phyloP scores from a whole-genome alignment of 2,113 vertebrate species.

The Naja naja region DNA sequence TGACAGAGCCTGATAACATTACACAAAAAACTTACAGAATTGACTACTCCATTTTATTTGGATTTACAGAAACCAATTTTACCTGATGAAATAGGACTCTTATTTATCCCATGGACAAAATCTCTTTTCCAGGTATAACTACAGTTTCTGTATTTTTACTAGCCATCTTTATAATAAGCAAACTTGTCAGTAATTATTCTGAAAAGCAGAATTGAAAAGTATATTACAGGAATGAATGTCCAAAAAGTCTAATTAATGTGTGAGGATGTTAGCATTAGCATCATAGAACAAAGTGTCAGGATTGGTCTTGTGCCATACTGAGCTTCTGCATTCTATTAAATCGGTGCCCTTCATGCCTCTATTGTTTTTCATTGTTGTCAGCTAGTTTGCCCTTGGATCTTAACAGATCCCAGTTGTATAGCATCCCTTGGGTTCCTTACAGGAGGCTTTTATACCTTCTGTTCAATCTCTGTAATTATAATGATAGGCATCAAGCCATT shows the following conservation, averaged over 20 bases:
- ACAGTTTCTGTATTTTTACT: neutral
- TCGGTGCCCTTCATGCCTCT: neutral
- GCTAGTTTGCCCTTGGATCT: conserved; percentile 8
- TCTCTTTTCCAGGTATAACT: neutral
- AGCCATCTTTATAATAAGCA: neutral
- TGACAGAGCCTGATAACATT: neutral
- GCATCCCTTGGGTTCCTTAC: conserved; percentile 6
- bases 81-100: neutral
- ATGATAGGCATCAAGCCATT: conserved; percentile 30
- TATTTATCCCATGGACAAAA: neutral
- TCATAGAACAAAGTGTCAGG: neutral
- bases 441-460: conserved; percentile 2
- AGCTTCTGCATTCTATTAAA: neutral
- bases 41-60: neutral
- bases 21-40: neutral
- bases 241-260: neutral
- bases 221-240: neutral
- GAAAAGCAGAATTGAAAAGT: neutral
- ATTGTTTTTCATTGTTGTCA: neutral
- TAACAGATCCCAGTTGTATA: neutral
- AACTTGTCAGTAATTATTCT: neutral
- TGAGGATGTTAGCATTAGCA: neutral
- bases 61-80: neutral
- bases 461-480: conserved; percentile 8
- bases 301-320: neutral